Percentiles rank a stretch among this genome's conserved stretches.
phyloP scores from a whole-genome alignment of 2,797 vertebrate genomes.

The Micromesistius poutassou region DNA sequence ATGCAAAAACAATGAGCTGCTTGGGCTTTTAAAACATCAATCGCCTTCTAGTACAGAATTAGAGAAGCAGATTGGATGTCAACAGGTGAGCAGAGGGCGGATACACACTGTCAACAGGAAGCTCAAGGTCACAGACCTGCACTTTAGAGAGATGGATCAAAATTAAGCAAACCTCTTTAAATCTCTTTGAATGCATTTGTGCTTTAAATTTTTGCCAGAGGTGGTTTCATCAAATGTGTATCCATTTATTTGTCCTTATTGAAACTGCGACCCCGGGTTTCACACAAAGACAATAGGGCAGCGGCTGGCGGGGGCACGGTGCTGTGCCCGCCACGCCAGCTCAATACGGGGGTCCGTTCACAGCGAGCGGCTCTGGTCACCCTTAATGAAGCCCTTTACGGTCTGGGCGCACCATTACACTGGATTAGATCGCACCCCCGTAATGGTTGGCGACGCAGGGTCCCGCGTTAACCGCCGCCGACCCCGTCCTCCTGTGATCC shows the following conservation, averaged over 20 bases:
- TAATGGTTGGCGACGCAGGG: too few species aligned
- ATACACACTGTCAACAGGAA: neutral
- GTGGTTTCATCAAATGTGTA: neutral
- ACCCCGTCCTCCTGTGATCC: too few species aligned
- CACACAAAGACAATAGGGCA: too few species aligned
- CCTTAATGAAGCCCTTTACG: conserved; percentile 7
- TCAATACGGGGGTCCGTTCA: too few species aligned
- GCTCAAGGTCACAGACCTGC: conserved; percentile 32
- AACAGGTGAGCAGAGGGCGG: conserved; percentile 42
- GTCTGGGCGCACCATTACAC: conserved; percentile 12
- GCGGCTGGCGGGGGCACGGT: too few species aligned
- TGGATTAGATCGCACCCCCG: too few species aligned
- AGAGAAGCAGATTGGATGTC: conserved; percentile 37
- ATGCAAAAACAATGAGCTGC: conserved; percentile 63
- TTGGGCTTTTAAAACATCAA: conserved; percentile 67
- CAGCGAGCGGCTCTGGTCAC: too few species aligned
- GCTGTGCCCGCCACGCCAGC: too few species aligned
- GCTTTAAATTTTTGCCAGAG: neutral
- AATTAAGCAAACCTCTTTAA: neutral
- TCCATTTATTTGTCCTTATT: too few species aligned
- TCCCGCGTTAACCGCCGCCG: too few species aligned
- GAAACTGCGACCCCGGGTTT: too few species aligned
- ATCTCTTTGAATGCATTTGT: neutral
- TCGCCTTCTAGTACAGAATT: conserved; percentile 37
- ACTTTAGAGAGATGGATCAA: neutral